These are phyloP conservation scores for Apotomis turbidana DNA, from an alignment of 2,888 invertebrate species.

Conservation along the genomic window DNA sequence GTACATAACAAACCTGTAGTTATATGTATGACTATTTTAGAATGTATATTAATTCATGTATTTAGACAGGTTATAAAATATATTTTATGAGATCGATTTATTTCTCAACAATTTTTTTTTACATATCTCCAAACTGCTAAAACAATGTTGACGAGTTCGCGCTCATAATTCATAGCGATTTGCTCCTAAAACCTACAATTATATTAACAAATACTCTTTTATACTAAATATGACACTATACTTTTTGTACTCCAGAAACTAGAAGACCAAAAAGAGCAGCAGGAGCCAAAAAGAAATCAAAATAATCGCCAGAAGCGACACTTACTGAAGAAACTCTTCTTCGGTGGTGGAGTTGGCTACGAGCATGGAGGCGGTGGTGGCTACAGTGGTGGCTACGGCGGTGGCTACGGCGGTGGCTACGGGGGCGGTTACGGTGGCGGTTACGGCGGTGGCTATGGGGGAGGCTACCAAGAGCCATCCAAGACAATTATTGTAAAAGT, in stretches of 20 bases:
- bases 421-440: conserved; percentile 52
- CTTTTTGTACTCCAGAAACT: conserved; percentile 60
- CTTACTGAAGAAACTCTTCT: conserved; percentile 53
- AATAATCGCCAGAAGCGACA: conserved; percentile 68
- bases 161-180: too few relatives aligned
- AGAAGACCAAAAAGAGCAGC: conserved; percentile 64
- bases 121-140: too few relatives aligned
- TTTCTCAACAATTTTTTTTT: too few relatives aligned
- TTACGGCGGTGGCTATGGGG: conserved; percentile 44
- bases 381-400: conserved; percentile 52
- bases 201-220: too few relatives aligned
- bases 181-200: too few relatives aligned
- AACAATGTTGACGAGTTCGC: too few relatives aligned
- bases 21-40: too few relatives aligned
- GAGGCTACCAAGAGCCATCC: conserved; percentile 56
- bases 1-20: too few relatives aligned
- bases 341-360: conserved; percentile 48
- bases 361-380: conserved; percentile 54
- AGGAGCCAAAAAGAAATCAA: conserved; percentile 29
- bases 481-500: conserved; percentile 63
- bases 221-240: background rate
- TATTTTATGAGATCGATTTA: too few relatives aligned
- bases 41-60: too few relatives aligned
- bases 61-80: too few relatives aligned
- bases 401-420: conserved; percentile 52